A percentile compares a stretch with the other conserved stretches of the same genome.
phyloP scores from a whole-genome alignment of 2,797 vertebrate genomes.

The Ispidina lecontei region DNA sequence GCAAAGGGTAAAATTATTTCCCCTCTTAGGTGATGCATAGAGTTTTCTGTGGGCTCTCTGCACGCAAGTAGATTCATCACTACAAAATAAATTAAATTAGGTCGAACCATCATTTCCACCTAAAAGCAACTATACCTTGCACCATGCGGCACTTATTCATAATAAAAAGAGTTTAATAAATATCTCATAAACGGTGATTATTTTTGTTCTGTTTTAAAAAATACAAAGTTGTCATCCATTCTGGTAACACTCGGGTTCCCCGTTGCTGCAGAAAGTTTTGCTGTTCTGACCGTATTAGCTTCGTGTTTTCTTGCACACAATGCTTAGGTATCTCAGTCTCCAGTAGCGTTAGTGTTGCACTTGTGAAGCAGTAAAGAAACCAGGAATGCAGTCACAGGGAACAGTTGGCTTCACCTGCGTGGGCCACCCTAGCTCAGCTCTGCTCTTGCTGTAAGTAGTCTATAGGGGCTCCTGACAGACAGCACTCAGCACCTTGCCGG shows the following conservation, averaged over 20 bases:
- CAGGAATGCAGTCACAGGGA: background rate
- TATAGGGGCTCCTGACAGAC: constrained; percentile 52
- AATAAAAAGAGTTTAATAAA: constrained; percentile 42
- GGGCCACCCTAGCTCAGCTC: background rate
- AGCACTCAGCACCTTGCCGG: constrained; percentile 69
- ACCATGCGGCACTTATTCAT: constrained; percentile 54
- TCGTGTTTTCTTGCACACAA: background rate
- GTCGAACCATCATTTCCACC: constrained; percentile 28
- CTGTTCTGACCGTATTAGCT: background rate
- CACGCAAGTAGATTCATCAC: background rate
- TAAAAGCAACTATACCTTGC: constrained; percentile 60
- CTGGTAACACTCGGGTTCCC: background rate
- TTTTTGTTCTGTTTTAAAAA: constrained; percentile 38
- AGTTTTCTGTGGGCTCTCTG: constrained; percentile 54
- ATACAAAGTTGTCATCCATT: constrained; percentile 51
- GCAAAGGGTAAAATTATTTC: constrained; percentile 32
- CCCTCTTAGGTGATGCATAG: constrained; percentile 45
- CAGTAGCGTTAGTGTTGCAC: constrained; percentile 54
- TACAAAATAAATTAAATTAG: constrained; percentile 54
- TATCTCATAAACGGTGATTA: constrained; percentile 41
- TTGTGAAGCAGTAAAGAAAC: constrained; percentile 48
- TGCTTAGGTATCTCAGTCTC: background rate
- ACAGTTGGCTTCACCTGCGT: background rate
- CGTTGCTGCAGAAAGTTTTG: background rate
- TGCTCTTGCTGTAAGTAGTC: background rate